Conservation (phyloP, 2,797 vertebrate genomes). For the Catharus ustulatus region DNA sequence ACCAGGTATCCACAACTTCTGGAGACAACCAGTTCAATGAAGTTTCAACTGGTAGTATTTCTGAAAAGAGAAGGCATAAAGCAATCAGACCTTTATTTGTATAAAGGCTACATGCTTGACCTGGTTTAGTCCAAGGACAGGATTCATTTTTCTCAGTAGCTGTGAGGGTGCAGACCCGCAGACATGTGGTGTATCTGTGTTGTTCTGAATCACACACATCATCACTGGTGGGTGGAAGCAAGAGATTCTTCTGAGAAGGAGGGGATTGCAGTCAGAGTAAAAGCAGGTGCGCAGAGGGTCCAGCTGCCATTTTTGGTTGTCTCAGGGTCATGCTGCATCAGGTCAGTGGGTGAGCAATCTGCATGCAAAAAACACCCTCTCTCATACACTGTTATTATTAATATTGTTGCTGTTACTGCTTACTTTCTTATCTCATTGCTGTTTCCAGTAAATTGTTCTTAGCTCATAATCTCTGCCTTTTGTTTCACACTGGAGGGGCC, state of each 20-base stretch:
- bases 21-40: not conserved
- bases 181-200: fast-evolving
- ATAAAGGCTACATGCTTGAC: not conserved
- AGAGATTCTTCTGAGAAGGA: not conserved
- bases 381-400: not conserved
- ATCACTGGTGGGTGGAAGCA: not conserved
- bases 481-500: not conserved
- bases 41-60: not conserved
- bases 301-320: fast-evolving
- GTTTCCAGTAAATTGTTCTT: not conserved
- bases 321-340: not conserved
- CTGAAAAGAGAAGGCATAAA: not conserved
- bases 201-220: not conserved
- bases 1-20: not conserved
- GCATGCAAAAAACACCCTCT: not conserved
- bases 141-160: not conserved
- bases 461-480: not conserved
- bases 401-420: not conserved
- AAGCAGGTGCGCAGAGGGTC: not conserved
- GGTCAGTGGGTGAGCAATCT: not conserved
- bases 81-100: not conserved
- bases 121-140: not conserved
- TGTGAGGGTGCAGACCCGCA: not conserved
- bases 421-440: not conserved
- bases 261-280: not conserved